Percentiles rank a stretch among this genome's conserved stretches.
Conservation (phyloP, 92 coral and sea anemone species). For the Pocillopora meandrina region DNA sequence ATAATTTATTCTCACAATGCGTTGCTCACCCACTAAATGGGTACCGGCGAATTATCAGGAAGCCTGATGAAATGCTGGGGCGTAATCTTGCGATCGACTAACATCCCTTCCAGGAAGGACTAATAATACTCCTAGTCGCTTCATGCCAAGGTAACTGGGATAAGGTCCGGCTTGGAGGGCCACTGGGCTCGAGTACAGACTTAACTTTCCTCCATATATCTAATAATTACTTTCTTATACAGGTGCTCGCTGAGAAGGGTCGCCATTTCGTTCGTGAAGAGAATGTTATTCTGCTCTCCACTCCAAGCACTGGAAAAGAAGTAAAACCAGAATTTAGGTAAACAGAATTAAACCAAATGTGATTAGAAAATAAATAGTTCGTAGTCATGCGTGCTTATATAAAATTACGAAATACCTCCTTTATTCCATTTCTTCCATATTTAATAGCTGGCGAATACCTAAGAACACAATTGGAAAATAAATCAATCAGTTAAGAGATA, state of each 20-base stretch:
- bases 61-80: too few species aligned
- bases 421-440: too few species aligned
- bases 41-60: too few species aligned
- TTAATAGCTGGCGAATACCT: too few species aligned
- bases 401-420: too few species aligned
- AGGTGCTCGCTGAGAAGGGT: conserved; percentile 85
- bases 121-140: conserved; percentile 15
- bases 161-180: conserved; percentile 15
- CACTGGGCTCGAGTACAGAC: not conserved
- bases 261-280: conserved; percentile 82
- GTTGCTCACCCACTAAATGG: too few species aligned
- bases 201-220: not conserved
- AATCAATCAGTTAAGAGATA: too few species aligned
- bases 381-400: too few species aligned
- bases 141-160: conserved; percentile 31
- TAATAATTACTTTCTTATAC: not conserved
- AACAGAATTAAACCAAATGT: not conserved
- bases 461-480: too few species aligned
- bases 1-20: too few species aligned
- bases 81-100: too few species aligned
- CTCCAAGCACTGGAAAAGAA: conserved; percentile 74
- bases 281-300: conserved; percentile 71
- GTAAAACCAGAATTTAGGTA: conserved; percentile 93
- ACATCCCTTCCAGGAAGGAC: too few species aligned
- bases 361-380: not conserved